A percentile compares a stretch with the other conserved stretches of the same genome.
phyloP scores from a whole-genome alignment of 2,888 invertebrate genomes.

The Endotricha flammealis region DNA sequence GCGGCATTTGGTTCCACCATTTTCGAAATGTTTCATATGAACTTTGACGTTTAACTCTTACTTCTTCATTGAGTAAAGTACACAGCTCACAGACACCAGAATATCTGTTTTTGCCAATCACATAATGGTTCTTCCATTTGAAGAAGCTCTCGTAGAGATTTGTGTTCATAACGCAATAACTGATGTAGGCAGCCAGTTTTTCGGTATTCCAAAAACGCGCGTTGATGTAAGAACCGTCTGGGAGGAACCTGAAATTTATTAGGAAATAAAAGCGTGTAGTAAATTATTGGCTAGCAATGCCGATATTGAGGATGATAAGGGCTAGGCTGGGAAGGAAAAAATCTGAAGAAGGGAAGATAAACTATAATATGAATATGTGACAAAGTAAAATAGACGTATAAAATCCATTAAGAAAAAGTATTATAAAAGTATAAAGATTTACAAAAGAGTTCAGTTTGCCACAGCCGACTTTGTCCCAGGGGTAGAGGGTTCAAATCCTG shows the following conservation, averaged over 20 bases:
- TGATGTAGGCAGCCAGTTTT: constrained; percentile 35
- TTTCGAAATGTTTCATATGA: constrained; percentile 38
- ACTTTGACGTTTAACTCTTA: constrained; percentile 20
- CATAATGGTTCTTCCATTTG: constrained; percentile 46
- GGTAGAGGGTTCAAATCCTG: too few species aligned
- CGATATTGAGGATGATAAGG: too few species aligned
- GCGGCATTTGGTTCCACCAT: constrained; percentile 51
- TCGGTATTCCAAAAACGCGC: constrained; percentile 27
- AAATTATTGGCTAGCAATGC: too few species aligned
- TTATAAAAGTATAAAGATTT: too few species aligned
- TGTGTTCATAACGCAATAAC: constrained; percentile 36
- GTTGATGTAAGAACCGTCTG: constrained; percentile 52
- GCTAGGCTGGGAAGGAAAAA: too few species aligned
- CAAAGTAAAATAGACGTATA: too few species aligned
- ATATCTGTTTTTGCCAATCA: constrained; percentile 29
- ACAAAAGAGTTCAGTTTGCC: too few species aligned
- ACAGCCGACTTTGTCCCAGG: too few species aligned
- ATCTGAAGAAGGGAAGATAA: too few species aligned
- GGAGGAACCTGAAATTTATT: constrained; percentile 60
- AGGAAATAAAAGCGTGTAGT: too few species aligned
- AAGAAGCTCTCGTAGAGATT: constrained; percentile 38
- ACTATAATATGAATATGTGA: too few species aligned
- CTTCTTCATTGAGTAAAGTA: constrained; percentile 35
- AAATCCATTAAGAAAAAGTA: too few species aligned
- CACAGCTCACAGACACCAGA: constrained; percentile 52